Base-by-base conservation (phyloP, 1,140 invertebrate genomes). In the Drosophila insularis region DNA sequence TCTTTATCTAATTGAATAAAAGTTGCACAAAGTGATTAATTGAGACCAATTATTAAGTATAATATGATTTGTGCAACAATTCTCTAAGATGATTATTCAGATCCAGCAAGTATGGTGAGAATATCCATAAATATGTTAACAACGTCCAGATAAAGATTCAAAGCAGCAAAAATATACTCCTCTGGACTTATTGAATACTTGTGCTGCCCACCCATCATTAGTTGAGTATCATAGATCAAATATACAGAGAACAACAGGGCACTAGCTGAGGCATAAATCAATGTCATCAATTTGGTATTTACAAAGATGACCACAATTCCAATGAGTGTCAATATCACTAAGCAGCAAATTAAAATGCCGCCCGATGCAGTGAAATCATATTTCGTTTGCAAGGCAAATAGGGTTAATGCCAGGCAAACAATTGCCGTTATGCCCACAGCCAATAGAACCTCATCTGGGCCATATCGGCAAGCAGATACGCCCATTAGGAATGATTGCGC, bases 361-460 rank as follows among this genome's bases (percentile, higher is more conserved):
- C 96, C 95, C 92, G 96, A 93, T 37, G 93, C 93, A 5, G 98
- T 99, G 91, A 99, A 98, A 92, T 99, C 98, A 84, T 93, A 95
- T 92, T 97, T 98, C 0, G 97, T 98, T 93, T 99, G 98, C 91
- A 99, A 95, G 11, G 98, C 97, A 92, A 98, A 99, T 0, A 98
- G 68, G 1, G 97, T 98, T 14, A 99, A 92, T 2, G 94, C 95
- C 2, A 99, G 91, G 74, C 96, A 96, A 27, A 98, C 94, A 0
- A 94, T 95, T 1, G 95, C 94, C 17, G 96, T 97, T 46, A 98
- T 95, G 7, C 95, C 95, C 23, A 96, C 95, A 1, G 97, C 97
- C 82, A 97, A 2, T 0, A 87, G 67, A 13, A 96, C 94, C 85
- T 93, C 94, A 0, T 93, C 72, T 4, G 90, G 90, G 0, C 93